phyloP scores from a whole-genome alignment of 1,140 invertebrate species.

The Andrena cerasifolii region DNA sequence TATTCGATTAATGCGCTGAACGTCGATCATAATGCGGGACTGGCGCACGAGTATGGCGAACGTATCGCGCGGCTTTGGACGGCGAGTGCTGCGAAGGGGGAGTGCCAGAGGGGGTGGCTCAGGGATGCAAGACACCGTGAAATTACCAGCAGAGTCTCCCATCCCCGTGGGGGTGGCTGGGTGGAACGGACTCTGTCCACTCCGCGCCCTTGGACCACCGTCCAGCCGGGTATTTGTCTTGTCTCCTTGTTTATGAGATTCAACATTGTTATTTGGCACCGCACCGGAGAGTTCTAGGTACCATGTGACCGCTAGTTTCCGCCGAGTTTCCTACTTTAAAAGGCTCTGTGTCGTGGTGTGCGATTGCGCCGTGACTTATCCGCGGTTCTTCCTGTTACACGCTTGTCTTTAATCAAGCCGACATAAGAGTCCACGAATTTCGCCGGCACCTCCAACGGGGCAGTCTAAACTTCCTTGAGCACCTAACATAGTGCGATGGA shows the following conservation, averaged over 20 bases:
- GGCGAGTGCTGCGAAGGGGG: conserved; percentile 39
- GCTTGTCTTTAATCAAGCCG: conserved; percentile 66
- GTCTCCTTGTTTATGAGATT: conserved; percentile 84
- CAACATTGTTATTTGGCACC: conserved; percentile 84
- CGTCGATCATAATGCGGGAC: conserved; percentile 64
- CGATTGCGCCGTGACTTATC: conserved; percentile 67
- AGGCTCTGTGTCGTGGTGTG: conserved; percentile 71
- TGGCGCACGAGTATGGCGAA: conserved; percentile 59
- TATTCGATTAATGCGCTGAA: conserved; percentile 55
- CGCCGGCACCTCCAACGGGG: too few relatives aligned
- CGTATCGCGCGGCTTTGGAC: conserved; percentile 57
- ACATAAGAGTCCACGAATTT: conserved; percentile 5
- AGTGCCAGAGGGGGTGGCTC: conserved; percentile 71
- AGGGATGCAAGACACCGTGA: conserved; percentile 83
- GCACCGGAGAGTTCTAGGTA: conserved; percentile 77
- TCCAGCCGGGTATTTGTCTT: conserved; percentile 82
- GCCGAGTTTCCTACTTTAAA: conserved; percentile 81
- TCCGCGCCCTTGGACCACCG: conserved; percentile 74
- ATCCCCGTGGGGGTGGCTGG: conserved; percentile 74
- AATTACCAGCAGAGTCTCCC: conserved; percentile 83
- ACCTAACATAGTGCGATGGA: background rate
- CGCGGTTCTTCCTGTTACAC: conserved; percentile 55
- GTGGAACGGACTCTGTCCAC: conserved; percentile 83
- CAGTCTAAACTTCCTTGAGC: background rate
- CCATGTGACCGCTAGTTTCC: conserved; percentile 76